Base-by-base conservation (phyloP, 2,888 invertebrate genomes). In the Corythucha ciliata region DNA sequence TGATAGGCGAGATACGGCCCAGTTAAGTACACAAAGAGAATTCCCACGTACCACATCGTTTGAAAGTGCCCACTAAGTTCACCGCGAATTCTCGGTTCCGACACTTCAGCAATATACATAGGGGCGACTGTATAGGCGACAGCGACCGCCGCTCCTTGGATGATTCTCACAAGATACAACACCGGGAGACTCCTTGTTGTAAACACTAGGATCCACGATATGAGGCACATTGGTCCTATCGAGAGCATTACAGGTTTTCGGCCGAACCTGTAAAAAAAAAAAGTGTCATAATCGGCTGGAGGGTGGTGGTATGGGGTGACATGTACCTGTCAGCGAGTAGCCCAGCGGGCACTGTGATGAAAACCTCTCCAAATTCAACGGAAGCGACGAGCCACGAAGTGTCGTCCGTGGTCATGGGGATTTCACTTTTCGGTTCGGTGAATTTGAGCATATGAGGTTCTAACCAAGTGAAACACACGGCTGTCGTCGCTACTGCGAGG, bases 1-100 rank as follows among this genome's bases (percentile, higher is more conserved):
- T 65, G 54, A 61, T 66, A 78, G 66, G 52, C 71, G 22, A 58
- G 44, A 21, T 48, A 57, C 5, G 60, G 59, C 8, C 61, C 61
- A 6, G 57, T 47, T 14, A 36, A 27, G 51, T 60, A 62, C 40
- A 56, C 56, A 26, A 57, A 48, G 16, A 60, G 55, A 1, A 59
- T 48, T 5, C 62, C 62, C 2, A 48, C 20, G 37, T 58, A 58
- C 53, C 61, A 58, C 59, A 60, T 59, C 2, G 56, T 59, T 49
- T 59, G 60, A 41, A 61, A 61, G 42, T 60, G 56, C 26, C 59
- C 58, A 46, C 60, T 58, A 33, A 61, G 53, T 3, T 58, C 58
- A 7, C 63, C 63, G 10, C 63, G 53, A 5, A 60, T 57, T 8
- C 54, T 42, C 6, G 60, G 59, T 4, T 59, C 60, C 6, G 61